phyloP scores from a whole-genome alignment of 2,113 vertebrate species.

The Lethenteron reissneri region DNA sequence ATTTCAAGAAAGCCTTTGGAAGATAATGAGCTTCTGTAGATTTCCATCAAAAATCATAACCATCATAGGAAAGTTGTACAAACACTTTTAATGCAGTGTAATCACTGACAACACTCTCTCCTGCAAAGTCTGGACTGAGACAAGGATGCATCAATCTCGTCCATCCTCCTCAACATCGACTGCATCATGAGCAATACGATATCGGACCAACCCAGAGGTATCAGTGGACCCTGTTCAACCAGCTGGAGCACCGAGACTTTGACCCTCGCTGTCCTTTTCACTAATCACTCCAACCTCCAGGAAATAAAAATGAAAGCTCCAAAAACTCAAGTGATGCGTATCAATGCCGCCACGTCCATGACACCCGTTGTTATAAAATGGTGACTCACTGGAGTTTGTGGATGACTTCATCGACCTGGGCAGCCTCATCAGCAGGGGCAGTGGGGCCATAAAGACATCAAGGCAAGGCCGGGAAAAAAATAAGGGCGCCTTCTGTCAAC shows the following conservation, averaged over 20 bases:
- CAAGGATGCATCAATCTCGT: background rate
- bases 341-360: too few species aligned
- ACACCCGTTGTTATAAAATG: too few species aligned
- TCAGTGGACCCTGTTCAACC: background rate
- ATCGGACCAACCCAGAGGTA: background rate
- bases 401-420: background rate
- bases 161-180: background rate
- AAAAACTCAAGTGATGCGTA: too few species aligned
- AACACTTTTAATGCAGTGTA: background rate
- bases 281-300: too few species aligned
- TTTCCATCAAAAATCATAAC: background rate
- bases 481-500: background rate
- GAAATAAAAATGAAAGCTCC: too few species aligned
- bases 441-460: background rate
- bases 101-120: background rate
- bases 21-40: background rate
- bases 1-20: conserved; percentile 3
- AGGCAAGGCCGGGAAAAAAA: background rate
- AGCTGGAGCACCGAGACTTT: background rate
- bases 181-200: background rate
- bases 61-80: background rate
- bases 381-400: background rate
- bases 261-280: too few species aligned
- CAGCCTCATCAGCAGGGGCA: background rate
- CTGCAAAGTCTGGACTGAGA: background rate